These are phyloP conservation scores for Strigamia transsilvanica DNA, from an alignment of 2,888 invertebrate genomes.

Conservation along the genomic window DNA sequence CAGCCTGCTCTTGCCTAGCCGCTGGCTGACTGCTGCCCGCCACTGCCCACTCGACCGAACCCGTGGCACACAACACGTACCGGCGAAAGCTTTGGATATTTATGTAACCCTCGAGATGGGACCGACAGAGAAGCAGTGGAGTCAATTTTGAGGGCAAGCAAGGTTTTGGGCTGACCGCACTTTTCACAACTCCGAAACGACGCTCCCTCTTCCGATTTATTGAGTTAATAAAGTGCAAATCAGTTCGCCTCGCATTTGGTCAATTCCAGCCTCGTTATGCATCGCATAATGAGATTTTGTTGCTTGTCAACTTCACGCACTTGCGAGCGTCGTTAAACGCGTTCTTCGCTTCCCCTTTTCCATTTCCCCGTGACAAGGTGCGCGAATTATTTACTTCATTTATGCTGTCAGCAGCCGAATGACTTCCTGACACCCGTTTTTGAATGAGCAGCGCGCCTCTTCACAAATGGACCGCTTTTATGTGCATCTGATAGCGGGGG, in stretches of 20 bases:
- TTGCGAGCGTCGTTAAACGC: constrained; percentile 15
- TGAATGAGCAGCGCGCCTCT: constrained; percentile 39
- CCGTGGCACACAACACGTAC: constrained; percentile 48
- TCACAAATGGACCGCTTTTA: constrained; percentile 52
- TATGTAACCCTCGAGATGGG: constrained; percentile 52
- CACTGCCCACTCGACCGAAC: constrained; percentile 49
- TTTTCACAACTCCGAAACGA: background rate
- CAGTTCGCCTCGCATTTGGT: constrained; percentile 27
- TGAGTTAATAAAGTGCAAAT: constrained; percentile 49
- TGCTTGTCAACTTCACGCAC: constrained; percentile 18
- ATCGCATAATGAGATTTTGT: constrained; percentile 16
- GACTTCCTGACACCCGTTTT: constrained; percentile 53
- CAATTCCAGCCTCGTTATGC: constrained; percentile 37
- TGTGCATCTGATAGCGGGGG: constrained; percentile 48
- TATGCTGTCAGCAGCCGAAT: constrained; percentile 52
- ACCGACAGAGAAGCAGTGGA: background rate
- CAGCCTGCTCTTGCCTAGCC: constrained; percentile 47
- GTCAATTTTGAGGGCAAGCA: constrained; percentile 24
- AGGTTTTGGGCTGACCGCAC: constrained; percentile 49
- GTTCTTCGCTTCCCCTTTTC: constrained; percentile 29
- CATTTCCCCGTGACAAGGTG: constrained; percentile 41
- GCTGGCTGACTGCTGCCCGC: constrained; percentile 49
- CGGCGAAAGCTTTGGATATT: constrained; percentile 48
- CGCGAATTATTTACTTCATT: constrained; percentile 51
- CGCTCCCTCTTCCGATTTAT: constrained; percentile 19